Evolutionary conservation across 2,113 vertebrate genomes (phyloP).

Genomic region (Poicephalus meyeri): DNA sequence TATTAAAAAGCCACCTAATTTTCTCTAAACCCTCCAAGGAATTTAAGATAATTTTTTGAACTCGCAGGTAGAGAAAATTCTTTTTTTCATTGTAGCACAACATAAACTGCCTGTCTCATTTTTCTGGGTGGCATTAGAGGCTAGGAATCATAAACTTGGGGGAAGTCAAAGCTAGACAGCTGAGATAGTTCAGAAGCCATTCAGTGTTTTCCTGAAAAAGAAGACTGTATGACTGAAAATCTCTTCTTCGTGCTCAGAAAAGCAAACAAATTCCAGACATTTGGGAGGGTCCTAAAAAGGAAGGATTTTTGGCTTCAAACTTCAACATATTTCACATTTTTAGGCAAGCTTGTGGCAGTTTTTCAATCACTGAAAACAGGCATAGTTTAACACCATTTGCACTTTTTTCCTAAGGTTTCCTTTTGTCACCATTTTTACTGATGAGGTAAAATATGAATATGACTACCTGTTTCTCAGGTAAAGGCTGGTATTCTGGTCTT

Average conservation of each 20-base stretch:
- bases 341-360: slow-evolving; percentile 22
- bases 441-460: not conserved
- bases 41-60: not conserved
- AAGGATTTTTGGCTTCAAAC: slow-evolving; percentile 36
- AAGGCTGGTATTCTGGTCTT: not conserved
- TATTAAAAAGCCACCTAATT: not conserved
- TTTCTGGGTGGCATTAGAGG: not conserved
- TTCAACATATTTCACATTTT: slow-evolving; percentile 62
- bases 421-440: not conserved
- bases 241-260: not conserved
- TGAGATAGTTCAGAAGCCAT: not conserved
- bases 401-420: not conserved
- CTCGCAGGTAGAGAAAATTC: not conserved
- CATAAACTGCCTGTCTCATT: not conserved
- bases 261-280: slow-evolving; percentile 41
- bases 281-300: slow-evolving; percentile 17
- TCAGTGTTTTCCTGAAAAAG: not conserved
- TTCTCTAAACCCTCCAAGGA: not conserved
- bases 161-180: not conserved
- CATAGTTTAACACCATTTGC: not conserved
- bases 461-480: not conserved
- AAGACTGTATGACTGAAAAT: not conserved
- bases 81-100: not conserved
- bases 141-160: not conserved
- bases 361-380: not conserved